Percentiles rank a stretch among this genome's conserved stretches.
phyloP scores from a whole-genome alignment of 2,113 vertebrate genomes.

The Lepus americanus region DNA sequence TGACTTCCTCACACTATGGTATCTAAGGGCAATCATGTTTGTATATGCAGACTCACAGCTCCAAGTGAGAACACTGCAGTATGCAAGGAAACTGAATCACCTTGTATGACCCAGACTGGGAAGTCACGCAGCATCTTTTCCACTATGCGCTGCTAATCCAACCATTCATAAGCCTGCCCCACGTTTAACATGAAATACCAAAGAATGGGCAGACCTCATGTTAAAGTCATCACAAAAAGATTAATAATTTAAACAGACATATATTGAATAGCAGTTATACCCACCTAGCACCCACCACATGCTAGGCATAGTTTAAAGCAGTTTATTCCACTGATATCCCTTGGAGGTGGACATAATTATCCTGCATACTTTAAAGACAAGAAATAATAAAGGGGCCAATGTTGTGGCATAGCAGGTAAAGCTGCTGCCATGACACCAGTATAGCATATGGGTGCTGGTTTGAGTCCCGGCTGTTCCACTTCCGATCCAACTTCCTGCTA shows the following conservation, averaged over 20 bases:
- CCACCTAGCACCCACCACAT: not conserved
- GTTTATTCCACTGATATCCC: not conserved
- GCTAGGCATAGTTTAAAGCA: not conserved
- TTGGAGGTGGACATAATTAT: not conserved
- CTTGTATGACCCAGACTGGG: not conserved
- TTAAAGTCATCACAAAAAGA: slow-evolving; percentile 8
- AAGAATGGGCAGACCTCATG: not conserved
- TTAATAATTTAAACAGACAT: not conserved
- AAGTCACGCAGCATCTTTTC: not conserved
- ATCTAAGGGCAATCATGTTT: not conserved
- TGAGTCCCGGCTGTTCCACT: too few relatives aligned
- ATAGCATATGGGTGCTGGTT: too few relatives aligned
- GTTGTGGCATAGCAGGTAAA: too few relatives aligned
- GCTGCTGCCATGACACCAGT: too few relatives aligned
- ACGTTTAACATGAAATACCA: not conserved
- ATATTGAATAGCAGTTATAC: not conserved
- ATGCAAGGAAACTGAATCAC: not conserved
- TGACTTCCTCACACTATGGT: not conserved
- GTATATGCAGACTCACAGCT: not conserved
- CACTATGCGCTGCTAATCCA: not conserved
- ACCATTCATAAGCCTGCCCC: not conserved
- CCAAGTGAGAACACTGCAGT: not conserved
- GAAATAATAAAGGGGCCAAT: not conserved
- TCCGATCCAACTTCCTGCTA: too few relatives aligned
- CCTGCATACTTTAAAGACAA: slow-evolving; percentile 14